Evolutionary conservation across 2,888 invertebrate genomes (phyloP).

Genomic region (Tenthredo scrophulariae): DNA sequence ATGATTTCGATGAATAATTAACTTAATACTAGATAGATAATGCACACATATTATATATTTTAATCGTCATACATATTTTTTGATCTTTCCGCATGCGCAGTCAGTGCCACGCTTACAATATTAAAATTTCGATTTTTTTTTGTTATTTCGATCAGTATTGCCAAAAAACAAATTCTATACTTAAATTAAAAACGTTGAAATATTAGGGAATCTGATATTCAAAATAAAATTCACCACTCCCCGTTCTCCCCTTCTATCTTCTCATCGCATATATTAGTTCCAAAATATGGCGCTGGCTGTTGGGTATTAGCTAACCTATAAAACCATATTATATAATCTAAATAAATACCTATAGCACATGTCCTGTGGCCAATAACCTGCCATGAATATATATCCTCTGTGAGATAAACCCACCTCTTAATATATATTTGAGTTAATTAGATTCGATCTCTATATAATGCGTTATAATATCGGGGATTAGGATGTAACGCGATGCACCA

Average conservation of each 20-base stretch:
- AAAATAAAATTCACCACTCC: neutral
- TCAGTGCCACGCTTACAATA: neutral
- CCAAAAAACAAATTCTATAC: neutral
- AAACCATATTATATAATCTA: neutral
- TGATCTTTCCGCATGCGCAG: neutral
- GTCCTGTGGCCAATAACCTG: constrained; percentile 32
- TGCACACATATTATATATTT: neutral
- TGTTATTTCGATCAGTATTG: neutral
- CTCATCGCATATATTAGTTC: neutral
- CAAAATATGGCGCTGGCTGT: neutral
- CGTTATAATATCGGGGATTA: neutral
- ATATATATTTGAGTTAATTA: neutral
- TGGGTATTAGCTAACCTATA: neutral
- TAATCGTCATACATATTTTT: neutral
- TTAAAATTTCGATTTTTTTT: neutral
- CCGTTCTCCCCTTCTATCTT: neutral
- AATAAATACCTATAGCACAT: neutral
- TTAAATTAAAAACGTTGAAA: neutral
- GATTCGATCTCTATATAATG: constrained; percentile 1
- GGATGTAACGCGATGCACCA: neutral
- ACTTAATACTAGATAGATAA: neutral
- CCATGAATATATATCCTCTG: constrained; percentile 26
- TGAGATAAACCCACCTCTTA: constrained; percentile 2
- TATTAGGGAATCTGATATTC: neutral
- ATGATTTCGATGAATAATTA: neutral